Percentiles rank a stretch among this genome's conserved stretches.
Evolutionary conservation across 2,797 vertebrate genomes (phyloP).

Genomic region (Ciconia nigra): DNA sequence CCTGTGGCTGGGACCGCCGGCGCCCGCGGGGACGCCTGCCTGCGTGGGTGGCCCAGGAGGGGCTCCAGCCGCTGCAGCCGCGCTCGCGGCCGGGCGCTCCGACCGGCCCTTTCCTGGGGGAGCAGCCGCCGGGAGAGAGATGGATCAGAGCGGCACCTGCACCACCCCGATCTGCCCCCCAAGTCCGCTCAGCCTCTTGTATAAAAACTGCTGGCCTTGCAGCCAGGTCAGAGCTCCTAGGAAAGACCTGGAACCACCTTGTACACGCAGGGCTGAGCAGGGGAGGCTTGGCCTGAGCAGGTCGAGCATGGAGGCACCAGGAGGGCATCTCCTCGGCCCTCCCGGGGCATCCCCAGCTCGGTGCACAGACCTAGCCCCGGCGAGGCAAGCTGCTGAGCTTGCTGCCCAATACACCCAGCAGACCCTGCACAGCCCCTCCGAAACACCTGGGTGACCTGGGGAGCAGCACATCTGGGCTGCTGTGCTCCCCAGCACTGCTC

Average conservation of each 20-base stretch:
- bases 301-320: too few relatives aligned
- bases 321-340: background rate
- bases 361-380: background rate
- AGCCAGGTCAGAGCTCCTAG: background rate
- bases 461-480: background rate
- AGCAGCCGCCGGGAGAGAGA: background rate
- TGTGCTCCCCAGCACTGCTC: background rate
- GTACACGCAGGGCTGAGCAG: background rate
- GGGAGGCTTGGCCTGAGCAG: background rate
- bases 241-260: background rate
- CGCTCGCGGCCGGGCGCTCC: constrained; percentile 5
- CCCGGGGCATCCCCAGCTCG: accelerated
- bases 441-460: background rate
- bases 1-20: constrained; percentile 43
- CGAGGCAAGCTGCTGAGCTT: background rate
- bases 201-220: background rate
- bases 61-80: constrained; percentile 54
- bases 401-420: background rate
- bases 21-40: background rate
- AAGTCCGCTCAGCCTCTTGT: accelerated
- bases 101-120: constrained; percentile 63
- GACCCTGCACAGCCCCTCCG: background rate
- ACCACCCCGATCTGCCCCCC: background rate
- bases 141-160: background rate
- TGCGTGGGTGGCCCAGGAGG: background rate